phyloP scores from a whole-genome alignment of 2,888 invertebrate genomes.

The Trachelus tabidus region DNA sequence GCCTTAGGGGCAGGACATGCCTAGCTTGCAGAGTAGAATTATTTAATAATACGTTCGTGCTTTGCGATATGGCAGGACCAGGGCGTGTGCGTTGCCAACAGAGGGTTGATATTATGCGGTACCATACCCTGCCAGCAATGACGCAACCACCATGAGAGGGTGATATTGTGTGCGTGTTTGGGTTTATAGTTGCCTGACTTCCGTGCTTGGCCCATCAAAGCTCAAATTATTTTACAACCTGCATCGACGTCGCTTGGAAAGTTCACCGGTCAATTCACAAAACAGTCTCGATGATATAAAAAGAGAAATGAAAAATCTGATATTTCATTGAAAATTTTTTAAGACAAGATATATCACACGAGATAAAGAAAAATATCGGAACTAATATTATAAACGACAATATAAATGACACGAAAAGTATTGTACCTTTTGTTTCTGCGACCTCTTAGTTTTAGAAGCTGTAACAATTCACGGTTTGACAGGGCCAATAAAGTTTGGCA shows the following conservation, averaged over 20 bases:
- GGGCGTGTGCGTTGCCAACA: conserved; percentile 10
- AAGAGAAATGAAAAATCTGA: no score
- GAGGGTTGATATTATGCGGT: conserved; percentile 33
- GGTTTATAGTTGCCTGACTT: conserved; percentile 38
- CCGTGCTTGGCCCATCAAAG: conserved; percentile 38
- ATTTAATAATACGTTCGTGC: conserved; percentile 38
- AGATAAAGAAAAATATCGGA: no score
- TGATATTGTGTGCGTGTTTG: conserved; percentile 35
- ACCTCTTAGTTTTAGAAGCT: not conserved
- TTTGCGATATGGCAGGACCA: conserved; percentile 16
- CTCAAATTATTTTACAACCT: conserved; percentile 39
- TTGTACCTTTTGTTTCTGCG: no score
- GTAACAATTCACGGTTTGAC: not conserved
- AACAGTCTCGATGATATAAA: no score
- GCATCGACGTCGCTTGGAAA: no score
- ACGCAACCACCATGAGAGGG: conserved; percentile 10
- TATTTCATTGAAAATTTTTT: no score
- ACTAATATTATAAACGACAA: no score
- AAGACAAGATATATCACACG: no score
- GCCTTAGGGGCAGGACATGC: conserved; percentile 28
- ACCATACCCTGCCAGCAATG: conserved; percentile 11
- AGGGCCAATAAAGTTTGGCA: conserved; percentile 19
- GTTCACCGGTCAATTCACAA: no score
- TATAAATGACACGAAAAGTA: no score
- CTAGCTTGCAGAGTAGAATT: conserved; percentile 36